Base-by-base conservation (phyloP, 2,888 invertebrate genomes). In the Carabus problematicus region DNA sequence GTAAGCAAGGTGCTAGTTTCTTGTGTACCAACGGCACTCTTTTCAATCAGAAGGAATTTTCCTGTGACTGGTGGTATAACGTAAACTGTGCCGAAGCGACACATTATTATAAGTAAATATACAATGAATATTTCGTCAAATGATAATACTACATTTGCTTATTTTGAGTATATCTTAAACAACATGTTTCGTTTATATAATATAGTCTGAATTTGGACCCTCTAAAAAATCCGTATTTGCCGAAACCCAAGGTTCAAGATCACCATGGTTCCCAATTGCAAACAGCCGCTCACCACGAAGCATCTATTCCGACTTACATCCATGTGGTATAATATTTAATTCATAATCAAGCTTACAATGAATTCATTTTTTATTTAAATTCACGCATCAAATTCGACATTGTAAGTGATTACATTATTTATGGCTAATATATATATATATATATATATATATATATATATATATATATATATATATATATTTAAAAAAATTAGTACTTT, bases 1-100 rank as follows among this genome's bases (percentile, higher is more conserved):
- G 94, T 0, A 87, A 92, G 75, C 91, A 92, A 76, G 93, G 94
- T 0, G 91, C 94, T 0, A 86, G 90, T 0, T 94, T 94, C 82
- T 86, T 94, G 3, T 94, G 94, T 81, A 90, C 92, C 61, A 94
- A 94, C 76, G 94, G 94, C 1, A 94, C 94, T 0, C 84, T 94
- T 70, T 94, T 94, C 82, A 93, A 93, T 82, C 94, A 94, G 77
- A 87, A 89, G 72, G 91, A 93, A 78, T 94, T 94, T 75, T 88
- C 92, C 1, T 94, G 94, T 75, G 94, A 94, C 79, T 94, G 94
- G 94, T 94, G 94, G 94, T 93, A 93, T 84, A 94, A 94, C 79
- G 93, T 94, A 0, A 90, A 94, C 77, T 94, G 94, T 75, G 87
- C 88, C 3, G 87, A 90, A 71, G 91, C 94, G n/a, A 84, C 86